These are phyloP conservation scores for Epirrhoe tristata DNA, from an alignment of 2,888 invertebrate species.

Conservation along the genomic window DNA sequence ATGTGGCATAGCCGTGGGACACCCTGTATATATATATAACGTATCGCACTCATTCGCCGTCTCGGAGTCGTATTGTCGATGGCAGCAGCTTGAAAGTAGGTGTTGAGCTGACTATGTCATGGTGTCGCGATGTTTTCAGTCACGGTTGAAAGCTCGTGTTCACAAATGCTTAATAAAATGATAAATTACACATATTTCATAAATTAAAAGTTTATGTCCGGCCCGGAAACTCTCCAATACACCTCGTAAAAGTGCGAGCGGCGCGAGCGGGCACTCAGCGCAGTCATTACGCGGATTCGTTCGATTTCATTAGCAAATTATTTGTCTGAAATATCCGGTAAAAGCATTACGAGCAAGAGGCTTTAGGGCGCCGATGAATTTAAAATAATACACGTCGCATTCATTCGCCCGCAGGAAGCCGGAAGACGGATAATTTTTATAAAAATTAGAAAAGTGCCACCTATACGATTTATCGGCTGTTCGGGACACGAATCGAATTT, in stretches of 20 bases:
- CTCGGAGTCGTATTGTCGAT: no score
- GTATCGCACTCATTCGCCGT: no score
- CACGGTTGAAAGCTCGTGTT: not conserved
- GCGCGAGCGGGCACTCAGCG: constrained; percentile 1
- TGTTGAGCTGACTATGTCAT: no score
- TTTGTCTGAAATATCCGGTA: constrained; percentile 4
- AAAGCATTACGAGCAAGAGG: constrained; percentile 2
- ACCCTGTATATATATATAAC: no score
- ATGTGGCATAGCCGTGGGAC: no score
- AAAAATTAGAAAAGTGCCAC: constrained; percentile 2
- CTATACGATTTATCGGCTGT: constrained; percentile 1
- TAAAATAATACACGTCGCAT: not conserved
- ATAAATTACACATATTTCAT: no score
- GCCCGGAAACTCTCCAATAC: not conserved
- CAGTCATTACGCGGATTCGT: not conserved
- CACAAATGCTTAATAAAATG: no score
- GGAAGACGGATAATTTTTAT: constrained; percentile 1
- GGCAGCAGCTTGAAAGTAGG: no score
- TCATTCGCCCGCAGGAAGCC: not conserved
- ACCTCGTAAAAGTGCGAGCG: not conserved
- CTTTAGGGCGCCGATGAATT: not conserved
- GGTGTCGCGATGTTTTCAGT: no score
- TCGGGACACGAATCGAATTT: constrained; percentile 4
- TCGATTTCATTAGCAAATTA: constrained; percentile 3
- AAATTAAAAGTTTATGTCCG: not conserved